phyloP scores from a whole-genome alignment of 2,888 invertebrate genomes.

The Drosophila eohydei region DNA sequence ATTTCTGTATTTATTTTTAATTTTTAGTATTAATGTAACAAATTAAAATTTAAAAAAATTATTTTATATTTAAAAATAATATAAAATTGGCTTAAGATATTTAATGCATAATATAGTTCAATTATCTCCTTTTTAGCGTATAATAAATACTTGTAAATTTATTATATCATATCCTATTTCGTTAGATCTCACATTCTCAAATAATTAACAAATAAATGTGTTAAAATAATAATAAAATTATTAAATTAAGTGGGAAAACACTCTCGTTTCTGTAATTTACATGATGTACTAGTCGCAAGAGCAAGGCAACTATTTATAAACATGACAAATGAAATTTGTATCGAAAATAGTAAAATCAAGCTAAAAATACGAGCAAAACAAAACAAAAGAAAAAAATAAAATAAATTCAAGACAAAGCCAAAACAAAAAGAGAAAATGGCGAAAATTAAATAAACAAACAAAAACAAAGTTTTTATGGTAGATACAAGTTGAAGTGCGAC shows the following conservation, averaged over 20 bases:
- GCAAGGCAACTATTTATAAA: conserved; percentile 27
- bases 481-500: conserved; percentile 23
- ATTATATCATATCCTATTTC: not conserved
- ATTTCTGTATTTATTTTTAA: no score
- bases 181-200: not conserved
- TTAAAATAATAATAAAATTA: not conserved
- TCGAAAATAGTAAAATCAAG: conserved; percentile 37
- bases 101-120: no score
- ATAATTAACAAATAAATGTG: not conserved
- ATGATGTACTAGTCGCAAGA: not conserved
- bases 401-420: conserved; percentile 16
- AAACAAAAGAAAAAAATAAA: conserved; percentile 1
- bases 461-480: conserved; percentile 26
- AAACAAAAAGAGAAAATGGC: conserved; percentile 17
- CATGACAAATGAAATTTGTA: conserved; percentile 14
- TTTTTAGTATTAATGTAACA: no score
- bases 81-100: no score
- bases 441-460: conserved; percentile 16
- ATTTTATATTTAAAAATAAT: no score
- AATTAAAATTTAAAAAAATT: no score
- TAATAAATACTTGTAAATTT: no score
- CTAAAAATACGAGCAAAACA: conserved; percentile 29
- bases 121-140: no score
- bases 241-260: not conserved
- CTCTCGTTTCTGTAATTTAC: not conserved